Percentiles rank a stretch among this genome's conserved stretches.
Conservation (phyloP, 2,113 vertebrate species). For the Triplophysa rosa region DNA sequence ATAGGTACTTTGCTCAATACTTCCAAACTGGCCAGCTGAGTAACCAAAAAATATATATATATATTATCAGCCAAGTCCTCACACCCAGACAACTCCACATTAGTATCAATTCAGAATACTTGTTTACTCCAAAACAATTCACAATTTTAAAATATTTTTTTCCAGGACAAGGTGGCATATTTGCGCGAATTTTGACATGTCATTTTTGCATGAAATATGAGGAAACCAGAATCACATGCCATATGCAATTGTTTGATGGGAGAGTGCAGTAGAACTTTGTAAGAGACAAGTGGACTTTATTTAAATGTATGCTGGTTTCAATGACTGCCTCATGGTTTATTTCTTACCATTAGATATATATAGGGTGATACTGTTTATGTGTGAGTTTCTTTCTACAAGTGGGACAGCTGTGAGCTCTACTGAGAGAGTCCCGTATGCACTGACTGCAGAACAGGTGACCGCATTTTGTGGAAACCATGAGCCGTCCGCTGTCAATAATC, state of each 20-base stretch:
- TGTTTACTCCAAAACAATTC: neutral
- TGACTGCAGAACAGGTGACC: constrained; percentile 97
- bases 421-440: constrained; percentile 88
- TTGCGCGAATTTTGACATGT: neutral
- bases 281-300: neutral
- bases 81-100: neutral
- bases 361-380: constrained; percentile 90
- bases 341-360: constrained; percentile 84
- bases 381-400: constrained; percentile 93
- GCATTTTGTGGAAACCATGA: constrained; percentile 91
- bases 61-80: constrained; percentile 5
- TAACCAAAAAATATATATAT: neutral
- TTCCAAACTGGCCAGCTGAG: neutral
- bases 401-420: constrained; percentile 85
- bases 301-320: neutral
- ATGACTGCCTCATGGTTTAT: neutral
- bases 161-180: neutral
- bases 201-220: neutral
- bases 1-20: neutral
- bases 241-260: neutral
- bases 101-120: neutral
- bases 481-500: constrained; percentile 88
- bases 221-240: neutral
- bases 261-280: neutral
- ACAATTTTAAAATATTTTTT: neutral